Conservation (phyloP, 2,797 vertebrate species). For the Hippocampus kuda region DNA sequence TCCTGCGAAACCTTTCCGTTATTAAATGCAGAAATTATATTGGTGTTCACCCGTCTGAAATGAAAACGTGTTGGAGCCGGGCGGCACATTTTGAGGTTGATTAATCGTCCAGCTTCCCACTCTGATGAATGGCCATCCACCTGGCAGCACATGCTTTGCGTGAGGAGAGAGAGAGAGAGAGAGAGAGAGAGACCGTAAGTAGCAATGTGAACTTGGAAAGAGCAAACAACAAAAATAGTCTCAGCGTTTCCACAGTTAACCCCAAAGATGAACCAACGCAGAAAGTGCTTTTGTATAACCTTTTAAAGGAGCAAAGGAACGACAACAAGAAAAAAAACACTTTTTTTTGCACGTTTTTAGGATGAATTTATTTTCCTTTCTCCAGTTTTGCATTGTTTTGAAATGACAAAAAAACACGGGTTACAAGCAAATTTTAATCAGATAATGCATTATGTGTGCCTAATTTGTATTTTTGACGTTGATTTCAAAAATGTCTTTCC, state of each 20-base stretch:
- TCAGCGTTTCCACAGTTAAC: conserved; percentile 81
- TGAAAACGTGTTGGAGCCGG: conserved; percentile 70
- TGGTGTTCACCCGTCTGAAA: conserved; percentile 69
- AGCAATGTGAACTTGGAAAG: conserved; percentile 60
- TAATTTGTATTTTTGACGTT: no score
- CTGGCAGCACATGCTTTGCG: conserved; percentile 75
- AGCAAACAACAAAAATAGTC: conserved; percentile 72
- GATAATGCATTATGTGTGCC: no score
- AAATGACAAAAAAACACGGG: no score
- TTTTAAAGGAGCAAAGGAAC: neutral
- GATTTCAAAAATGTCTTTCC: no score
- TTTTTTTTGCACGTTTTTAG: no score
- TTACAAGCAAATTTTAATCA: no score
- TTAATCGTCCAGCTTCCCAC: conserved; percentile 76
- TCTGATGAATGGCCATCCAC: conserved; percentile 84
- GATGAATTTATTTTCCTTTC: neutral
- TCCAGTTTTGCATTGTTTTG: no score
- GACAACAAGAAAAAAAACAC: conserved; percentile 4
- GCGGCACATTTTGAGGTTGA: conserved; percentile 64
- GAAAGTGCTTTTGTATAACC: conserved; percentile 34
- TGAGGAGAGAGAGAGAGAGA: conserved; percentile 55
- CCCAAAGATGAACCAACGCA: conserved; percentile 51
- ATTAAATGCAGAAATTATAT: conserved; percentile 48
- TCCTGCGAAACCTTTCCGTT: conserved; percentile 39
- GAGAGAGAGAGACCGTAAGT: conserved; percentile 64